Evolutionary conservation across 2,797 vertebrate genomes (phyloP).

Genomic region (Rhabdomys pumilio): DNA sequence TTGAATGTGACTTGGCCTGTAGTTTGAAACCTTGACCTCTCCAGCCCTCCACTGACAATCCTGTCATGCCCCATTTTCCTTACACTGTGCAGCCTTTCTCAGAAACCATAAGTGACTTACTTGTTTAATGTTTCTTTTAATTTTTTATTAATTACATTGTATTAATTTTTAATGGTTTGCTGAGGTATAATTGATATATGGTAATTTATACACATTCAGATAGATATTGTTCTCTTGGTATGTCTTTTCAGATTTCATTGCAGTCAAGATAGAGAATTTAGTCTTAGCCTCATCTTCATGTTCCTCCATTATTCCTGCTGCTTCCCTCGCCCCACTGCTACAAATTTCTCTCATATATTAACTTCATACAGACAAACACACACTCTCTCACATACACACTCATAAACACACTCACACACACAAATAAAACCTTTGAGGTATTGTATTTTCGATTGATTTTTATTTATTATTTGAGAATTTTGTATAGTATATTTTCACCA

Average conservation of each 20-base stretch:
- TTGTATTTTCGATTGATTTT: background rate
- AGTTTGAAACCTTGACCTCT: background rate
- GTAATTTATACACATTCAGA: background rate
- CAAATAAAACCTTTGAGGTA: background rate
- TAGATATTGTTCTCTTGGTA: background rate
- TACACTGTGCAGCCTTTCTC: background rate
- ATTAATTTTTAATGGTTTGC: background rate
- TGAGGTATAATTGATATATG: background rate
- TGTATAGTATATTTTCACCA: background rate
- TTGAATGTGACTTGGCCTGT: background rate
- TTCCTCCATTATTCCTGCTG: background rate
- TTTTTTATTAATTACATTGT: background rate
- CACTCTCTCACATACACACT: background rate
- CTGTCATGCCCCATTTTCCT: background rate
- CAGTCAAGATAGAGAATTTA: background rate
- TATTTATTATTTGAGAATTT: background rate
- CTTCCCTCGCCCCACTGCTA: background rate
- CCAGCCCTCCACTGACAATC: background rate
- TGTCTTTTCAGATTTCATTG: background rate
- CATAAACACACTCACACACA: background rate
- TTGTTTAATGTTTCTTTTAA: conserved; percentile 2
- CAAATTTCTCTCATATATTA: background rate
- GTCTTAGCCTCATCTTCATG: background rate
- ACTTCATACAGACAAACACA: background rate
- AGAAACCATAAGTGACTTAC: background rate